Conservation (phyloP, 2,113 vertebrate genomes). For the Anas platyrhynchos region DNA sequence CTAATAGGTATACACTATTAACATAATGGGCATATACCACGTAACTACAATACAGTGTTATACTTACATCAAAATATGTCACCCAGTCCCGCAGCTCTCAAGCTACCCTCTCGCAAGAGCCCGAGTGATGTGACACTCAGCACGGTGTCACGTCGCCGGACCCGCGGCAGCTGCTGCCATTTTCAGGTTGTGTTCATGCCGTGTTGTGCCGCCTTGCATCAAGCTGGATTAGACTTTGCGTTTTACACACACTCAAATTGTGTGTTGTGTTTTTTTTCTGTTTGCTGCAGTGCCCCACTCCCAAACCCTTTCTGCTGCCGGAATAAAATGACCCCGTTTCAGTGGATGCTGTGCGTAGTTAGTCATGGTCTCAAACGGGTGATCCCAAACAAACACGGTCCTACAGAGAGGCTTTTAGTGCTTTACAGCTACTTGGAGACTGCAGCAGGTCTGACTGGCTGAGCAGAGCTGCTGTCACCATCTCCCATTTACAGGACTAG, state of each 20-base stretch:
- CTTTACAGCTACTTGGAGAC: neutral
- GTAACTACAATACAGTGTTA: conserved; percentile 70
- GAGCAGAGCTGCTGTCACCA: neutral
- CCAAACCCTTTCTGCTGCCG: neutral
- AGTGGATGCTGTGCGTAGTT: conserved; percentile 64
- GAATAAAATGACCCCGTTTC: conserved; percentile 42
- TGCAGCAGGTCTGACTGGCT: neutral
- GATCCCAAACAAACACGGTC: neutral
- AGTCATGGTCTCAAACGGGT: conserved; percentile 10
- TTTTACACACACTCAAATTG: fast-evolving
- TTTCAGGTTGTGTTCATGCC: conserved; percentile 6
- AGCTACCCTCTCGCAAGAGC: conserved; percentile 46
- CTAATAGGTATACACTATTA: conserved; percentile 68
- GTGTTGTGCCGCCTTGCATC: neutral
- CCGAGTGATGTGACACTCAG: neutral
- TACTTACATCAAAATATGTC: conserved; percentile 75
- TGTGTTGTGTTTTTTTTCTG: neutral
- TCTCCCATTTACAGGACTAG: neutral
- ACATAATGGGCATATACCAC: conserved; percentile 71
- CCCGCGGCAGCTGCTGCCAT: neutral
- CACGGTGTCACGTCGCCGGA: neutral
- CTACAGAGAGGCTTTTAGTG: neutral
- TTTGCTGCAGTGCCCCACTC: neutral
- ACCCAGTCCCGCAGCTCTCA: conserved; percentile 64
- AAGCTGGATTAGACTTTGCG: conserved; percentile 16